Conservation (phyloP, 1,140 invertebrate genomes). For the Leptoteleia sp. region DNA sequence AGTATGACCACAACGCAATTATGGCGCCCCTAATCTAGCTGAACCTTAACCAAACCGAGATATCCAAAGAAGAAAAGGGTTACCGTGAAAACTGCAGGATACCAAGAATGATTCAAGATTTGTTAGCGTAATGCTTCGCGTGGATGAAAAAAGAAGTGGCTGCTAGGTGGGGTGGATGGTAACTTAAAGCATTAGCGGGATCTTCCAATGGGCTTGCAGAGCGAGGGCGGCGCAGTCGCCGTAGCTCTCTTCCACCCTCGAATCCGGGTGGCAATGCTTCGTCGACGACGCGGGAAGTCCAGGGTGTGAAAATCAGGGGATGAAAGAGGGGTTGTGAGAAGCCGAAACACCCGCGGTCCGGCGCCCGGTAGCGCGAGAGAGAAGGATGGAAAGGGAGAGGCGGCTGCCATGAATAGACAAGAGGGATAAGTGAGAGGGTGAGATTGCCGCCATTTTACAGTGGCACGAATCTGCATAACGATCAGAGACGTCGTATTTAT, state of each 20-base stretch:
- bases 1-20: too few species aligned
- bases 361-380: constrained; percentile 33
- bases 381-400: constrained; percentile 43
- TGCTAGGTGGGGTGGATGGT: constrained; percentile 39
- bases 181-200: constrained; percentile 59
- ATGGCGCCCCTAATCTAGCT: too few species aligned
- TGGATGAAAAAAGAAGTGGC: constrained; percentile 35
- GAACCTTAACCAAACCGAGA: too few species aligned
- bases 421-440: constrained; percentile 72
- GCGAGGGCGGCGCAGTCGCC: constrained; percentile 68
- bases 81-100: constrained; percentile 20
- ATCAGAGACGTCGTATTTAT: constrained; percentile 82
- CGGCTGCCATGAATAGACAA: constrained; percentile 56
- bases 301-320: constrained; percentile 79
- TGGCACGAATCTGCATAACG: constrained; percentile 81
- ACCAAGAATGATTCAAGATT: constrained; percentile 56
- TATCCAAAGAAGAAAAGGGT: neutral
- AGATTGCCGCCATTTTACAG: constrained; percentile 82
- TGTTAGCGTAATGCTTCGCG: constrained; percentile 28
- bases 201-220: constrained; percentile 77
- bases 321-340: constrained; percentile 67
- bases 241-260: constrained; percentile 61
- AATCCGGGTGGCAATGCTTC: constrained; percentile 68
- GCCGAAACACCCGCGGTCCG: constrained; percentile 61
- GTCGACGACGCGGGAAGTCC: constrained; percentile 63